A percentile compares a stretch with the other conserved stretches of the same genome.
Conservation (phyloP, 2,888 invertebrate species). For the Sympetrum striolatum region DNA sequence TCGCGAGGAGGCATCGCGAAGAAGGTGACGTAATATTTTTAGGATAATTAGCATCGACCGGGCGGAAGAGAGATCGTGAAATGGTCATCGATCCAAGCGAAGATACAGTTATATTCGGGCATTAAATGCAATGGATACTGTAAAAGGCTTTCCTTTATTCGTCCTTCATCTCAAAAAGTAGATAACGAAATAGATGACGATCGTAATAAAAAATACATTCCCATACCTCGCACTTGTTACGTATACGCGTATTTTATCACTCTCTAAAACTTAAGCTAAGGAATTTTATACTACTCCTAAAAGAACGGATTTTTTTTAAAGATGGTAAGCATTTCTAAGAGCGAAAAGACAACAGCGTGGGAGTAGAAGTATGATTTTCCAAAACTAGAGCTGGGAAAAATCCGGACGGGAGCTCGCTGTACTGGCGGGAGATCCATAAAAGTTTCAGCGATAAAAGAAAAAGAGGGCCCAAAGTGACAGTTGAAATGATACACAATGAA, state of each 20-base stretch:
- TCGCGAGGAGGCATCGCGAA: neutral
- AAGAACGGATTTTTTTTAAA: neutral
- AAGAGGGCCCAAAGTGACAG: neutral
- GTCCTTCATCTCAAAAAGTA: too few relatives aligned
- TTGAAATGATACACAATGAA: conserved; percentile 2
- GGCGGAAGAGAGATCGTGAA: neutral
- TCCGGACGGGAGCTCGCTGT: neutral
- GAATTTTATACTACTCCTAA: neutral
- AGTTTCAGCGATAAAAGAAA: conserved; percentile 28
- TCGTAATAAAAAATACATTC: too few relatives aligned
- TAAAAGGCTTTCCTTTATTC: too few relatives aligned
- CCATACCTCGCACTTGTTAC: too few relatives aligned
- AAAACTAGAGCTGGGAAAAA: neutral
- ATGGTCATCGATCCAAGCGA: neutral
- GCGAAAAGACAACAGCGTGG: neutral
- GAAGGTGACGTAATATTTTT: neutral
- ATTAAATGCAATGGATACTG: too few relatives aligned
- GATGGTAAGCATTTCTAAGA: neutral
- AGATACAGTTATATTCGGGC: too few relatives aligned
- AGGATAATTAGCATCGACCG: neutral
- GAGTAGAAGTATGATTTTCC: neutral
- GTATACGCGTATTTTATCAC: too few relatives aligned
- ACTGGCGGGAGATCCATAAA: conserved; percentile 13
- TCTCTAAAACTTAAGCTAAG: neutral
- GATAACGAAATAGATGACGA: too few relatives aligned